These are phyloP conservation scores for Pongo pygmaeus DNA, from an alignment of 2,113 vertebrate species.

Conservation along the genomic window DNA sequence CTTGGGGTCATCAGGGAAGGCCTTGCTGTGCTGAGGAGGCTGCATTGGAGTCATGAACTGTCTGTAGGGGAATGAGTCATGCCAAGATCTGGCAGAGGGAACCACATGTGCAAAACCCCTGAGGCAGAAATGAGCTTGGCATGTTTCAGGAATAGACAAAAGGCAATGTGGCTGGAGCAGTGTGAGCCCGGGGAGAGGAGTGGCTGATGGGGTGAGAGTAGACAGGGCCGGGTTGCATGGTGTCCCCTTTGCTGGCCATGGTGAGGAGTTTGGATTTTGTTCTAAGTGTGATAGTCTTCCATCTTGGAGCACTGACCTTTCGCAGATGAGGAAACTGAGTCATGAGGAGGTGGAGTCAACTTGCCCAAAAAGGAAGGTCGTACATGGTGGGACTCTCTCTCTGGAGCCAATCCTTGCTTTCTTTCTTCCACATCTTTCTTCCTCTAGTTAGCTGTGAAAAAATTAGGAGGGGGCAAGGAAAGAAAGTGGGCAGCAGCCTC, in stretches of 20 bases:
- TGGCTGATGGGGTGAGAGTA: not conserved
- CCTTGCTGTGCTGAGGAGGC: not conserved
- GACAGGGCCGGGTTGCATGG: accelerated
- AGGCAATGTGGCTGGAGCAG: not conserved
- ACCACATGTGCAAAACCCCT: not conserved
- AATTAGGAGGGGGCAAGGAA: not conserved
- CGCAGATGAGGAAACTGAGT: not conserved
- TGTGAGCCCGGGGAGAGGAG: not conserved
- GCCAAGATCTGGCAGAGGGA: not conserved
- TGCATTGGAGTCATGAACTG: not conserved
- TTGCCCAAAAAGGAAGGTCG: not conserved
- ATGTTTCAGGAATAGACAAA: not conserved
- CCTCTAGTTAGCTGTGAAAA: constrained; percentile 9
- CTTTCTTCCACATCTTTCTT: not conserved
- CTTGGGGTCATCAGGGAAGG: not conserved
- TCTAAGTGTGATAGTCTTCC: not conserved
- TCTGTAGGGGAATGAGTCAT: not conserved
- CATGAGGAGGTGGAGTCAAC: not conserved
- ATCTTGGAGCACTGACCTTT: not conserved
- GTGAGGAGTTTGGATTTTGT: not conserved
- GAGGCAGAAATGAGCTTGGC: not conserved
- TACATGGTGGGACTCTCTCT: accelerated
- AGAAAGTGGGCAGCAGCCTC: not conserved
- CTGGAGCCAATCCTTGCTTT: not conserved
- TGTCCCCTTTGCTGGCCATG: not conserved